These are phyloP conservation scores for Julus scanicus DNA, from an alignment of 2,888 invertebrate species.

Conservation along the genomic window DNA sequence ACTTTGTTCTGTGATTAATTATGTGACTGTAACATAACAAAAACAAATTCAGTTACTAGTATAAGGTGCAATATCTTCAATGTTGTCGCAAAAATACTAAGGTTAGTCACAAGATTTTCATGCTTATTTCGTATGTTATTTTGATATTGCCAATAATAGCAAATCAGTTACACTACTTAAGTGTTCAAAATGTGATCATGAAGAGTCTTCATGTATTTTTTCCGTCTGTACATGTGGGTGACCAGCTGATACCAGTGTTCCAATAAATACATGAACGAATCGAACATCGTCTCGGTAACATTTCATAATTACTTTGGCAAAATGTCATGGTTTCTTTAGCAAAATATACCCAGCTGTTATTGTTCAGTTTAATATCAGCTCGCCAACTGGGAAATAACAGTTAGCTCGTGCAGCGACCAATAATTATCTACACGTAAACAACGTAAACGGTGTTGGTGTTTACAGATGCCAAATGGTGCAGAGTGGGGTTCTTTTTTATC, in stretches of 20 bases:
- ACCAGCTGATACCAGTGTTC: background rate
- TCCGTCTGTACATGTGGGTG: background rate
- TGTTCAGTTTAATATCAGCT: conserved; percentile 29
- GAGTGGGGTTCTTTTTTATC: background rate
- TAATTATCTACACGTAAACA: conserved; percentile 10
- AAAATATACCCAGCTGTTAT: conserved; percentile 23
- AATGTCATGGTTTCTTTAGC: background rate
- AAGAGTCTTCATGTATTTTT: background rate
- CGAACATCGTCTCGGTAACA: background rate
- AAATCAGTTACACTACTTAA: background rate
- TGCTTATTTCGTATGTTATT: too few relatives aligned
- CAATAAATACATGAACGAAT: background rate
- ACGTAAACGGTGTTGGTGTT: conserved; percentile 15
- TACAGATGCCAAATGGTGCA: background rate
- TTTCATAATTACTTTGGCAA: conserved; percentile 38
- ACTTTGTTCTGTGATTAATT: too few relatives aligned
- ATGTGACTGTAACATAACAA: too few relatives aligned
- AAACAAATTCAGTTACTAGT: too few relatives aligned
- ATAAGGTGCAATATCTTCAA: too few relatives aligned
- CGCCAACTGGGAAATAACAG: conserved; percentile 40
- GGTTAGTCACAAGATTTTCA: too few relatives aligned
- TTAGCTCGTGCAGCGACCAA: conserved; percentile 24
- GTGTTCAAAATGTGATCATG: background rate
- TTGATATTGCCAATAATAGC: background rate
- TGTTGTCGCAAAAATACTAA: too few relatives aligned